Conservation (phyloP, 1,140 invertebrate genomes). For the Oryzaephilus surinamensis region DNA sequence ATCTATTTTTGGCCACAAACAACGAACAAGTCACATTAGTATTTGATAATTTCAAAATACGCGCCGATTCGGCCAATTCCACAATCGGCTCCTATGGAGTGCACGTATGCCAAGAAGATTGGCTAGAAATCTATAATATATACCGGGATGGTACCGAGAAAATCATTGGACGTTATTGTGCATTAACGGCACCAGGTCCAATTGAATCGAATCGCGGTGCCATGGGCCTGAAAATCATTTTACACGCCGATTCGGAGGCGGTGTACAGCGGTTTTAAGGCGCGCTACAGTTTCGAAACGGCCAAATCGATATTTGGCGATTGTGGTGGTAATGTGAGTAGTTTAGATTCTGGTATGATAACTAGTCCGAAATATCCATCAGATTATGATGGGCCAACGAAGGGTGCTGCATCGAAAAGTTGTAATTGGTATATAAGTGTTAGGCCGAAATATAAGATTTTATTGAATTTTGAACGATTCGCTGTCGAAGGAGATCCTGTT, state of each 20-base stretch:
- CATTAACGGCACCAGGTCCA: constrained; percentile 74
- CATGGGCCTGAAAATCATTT: constrained; percentile 66
- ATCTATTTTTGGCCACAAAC: constrained; percentile 71
- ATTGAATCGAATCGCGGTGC: constrained; percentile 80
- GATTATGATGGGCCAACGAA: constrained; percentile 70
- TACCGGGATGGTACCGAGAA: constrained; percentile 68
- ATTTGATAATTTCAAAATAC: constrained; percentile 87
- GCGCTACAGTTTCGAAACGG: constrained; percentile 72
- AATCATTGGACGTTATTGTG: constrained; percentile 78
- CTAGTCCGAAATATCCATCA: constrained; percentile 74
- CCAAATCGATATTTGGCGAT: constrained; percentile 80
- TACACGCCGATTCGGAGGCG: constrained; percentile 71
- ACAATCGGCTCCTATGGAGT: constrained; percentile 51
- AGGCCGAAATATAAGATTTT: constrained; percentile 69
- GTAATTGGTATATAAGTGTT: constrained; percentile 87
- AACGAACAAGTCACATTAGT: constrained; percentile 87
- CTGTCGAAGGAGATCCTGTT: constrained; percentile 76
- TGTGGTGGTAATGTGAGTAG: constrained; percentile 85
- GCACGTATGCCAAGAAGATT: constrained; percentile 78
- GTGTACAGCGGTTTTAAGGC: constrained; percentile 88
- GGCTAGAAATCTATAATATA: constrained; percentile 85
- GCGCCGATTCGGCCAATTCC: constrained; percentile 50
- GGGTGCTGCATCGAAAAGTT: constrained; percentile 67
- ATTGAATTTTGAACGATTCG: constrained; percentile 78
- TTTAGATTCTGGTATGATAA: constrained; percentile 68